Base-by-base conservation (phyloP, 1,140 invertebrate genomes). In the Anastatus disparis region DNA sequence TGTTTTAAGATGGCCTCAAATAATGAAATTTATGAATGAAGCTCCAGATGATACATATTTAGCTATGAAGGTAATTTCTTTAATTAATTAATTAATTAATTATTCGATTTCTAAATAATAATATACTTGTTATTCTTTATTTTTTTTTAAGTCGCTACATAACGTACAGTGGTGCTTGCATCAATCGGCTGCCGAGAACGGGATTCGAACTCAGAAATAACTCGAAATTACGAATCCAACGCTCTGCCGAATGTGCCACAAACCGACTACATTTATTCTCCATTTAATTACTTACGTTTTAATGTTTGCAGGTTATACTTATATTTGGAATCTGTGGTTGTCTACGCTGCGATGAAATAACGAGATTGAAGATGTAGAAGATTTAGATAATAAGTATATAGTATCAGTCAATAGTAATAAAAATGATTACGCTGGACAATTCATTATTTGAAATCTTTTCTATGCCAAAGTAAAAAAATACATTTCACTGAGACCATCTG, bases 321-420 rank as follows among this genome's bases (percentile, higher is more conserved):
- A 31, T 46, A 38, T 56, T 75, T 70, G 72, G 72, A 66, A 52
- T 72, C 13, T 68, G 53, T 55, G 71, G 70, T 44, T 48, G 53
- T 59, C 52, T 73, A 13, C 38, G 70, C 13, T 75, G 68, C 53
- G 67, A 73, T 62, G 75, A 76, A 65, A 69, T 76, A 0, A 70
- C 44, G 65, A 74, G 42, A 35, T 70, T 42, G 44, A 56, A 40
- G 55, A 72, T 70, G 66, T 76, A 0, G 62, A 74, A 72, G 73
- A 74, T 58, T 64, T 73, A 13, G 42, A 22, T 7, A 46, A 72
- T 29, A 71, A 61, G 48, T 67, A 64, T 66, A 15, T 73, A 22
- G 64, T 72, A 20, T 67, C 53, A 13, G 69, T 74, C 12, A 50
- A 46, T 44, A 12, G 46, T 46, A 73, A 7, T 17, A 69, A 69